Conservation (phyloP, 2,113 vertebrate species). For the human (Homo sapiens) region GRCh38 chr20:15465501-15466000, state of each 20-base stretch:
- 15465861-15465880: background rate
- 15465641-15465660: background rate
- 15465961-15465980: background rate
- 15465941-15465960: background rate
- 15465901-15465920: background rate
- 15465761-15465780: background rate
- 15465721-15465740: background rate
- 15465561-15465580: background rate
- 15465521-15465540: background rate
- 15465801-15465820: background rate
- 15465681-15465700: background rate
- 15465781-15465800: background rate
- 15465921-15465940: fast-evolving
- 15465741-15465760: background rate
- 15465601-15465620: background rate
- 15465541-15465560: background rate
- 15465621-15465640: background rate
- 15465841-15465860: background rate
- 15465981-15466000: background rate
- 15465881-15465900: background rate
- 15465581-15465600: background rate
- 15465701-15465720: background rate
- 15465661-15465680: background rate
- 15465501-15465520: background rate
- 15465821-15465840: background rate